These are phyloP conservation scores for Drosophila sechellia DNA, from an alignment of 1,140 invertebrate species.

Conservation along the genomic window DNA sequence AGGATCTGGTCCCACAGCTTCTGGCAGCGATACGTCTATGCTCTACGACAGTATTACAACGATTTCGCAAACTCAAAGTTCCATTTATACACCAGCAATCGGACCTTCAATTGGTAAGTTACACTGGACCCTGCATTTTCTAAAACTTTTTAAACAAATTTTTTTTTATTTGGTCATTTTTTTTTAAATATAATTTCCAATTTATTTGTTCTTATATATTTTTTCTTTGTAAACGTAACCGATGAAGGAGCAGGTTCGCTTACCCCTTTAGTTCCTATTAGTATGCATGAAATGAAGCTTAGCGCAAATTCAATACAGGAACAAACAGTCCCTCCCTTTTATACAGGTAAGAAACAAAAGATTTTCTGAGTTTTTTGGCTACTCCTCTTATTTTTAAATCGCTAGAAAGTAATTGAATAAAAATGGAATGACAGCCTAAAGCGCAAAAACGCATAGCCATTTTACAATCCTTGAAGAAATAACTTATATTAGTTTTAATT, in stretches of 20 bases:
- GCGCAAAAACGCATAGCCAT: too few relatives aligned
- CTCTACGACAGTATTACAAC: conserved; percentile 91
- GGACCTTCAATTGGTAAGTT: conserved; percentile 89
- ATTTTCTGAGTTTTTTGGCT: not conserved
- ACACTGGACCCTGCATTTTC: not conserved
- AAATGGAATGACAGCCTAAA: too few relatives aligned
- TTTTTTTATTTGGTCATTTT: conserved; percentile 11
- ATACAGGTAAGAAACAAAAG: conserved; percentile 86
- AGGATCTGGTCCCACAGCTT: conserved; percentile 79
- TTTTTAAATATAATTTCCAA: not conserved
- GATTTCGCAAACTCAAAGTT: conserved; percentile 89
- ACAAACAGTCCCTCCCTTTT: conserved; percentile 88
- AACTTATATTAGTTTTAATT: too few relatives aligned
- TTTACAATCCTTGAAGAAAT: too few relatives aligned
- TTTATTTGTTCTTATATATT: conserved; percentile 29
- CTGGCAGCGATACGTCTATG: conserved; percentile 66
- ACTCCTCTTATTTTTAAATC: too few relatives aligned
- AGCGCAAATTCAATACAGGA: conserved; percentile 86
- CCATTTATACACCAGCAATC: conserved; percentile 90
- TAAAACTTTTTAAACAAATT: not conserved
- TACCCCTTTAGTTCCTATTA: conserved; percentile 91
- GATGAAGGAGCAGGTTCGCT: conserved; percentile 87
- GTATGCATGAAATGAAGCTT: conserved; percentile 92
- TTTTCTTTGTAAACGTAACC: conserved; percentile 21
- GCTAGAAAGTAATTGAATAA: too few relatives aligned